phyloP scores from a whole-genome alignment of 37 sponge, comb jelly and placozoan genomes.

The Beroe ovata region DNA sequence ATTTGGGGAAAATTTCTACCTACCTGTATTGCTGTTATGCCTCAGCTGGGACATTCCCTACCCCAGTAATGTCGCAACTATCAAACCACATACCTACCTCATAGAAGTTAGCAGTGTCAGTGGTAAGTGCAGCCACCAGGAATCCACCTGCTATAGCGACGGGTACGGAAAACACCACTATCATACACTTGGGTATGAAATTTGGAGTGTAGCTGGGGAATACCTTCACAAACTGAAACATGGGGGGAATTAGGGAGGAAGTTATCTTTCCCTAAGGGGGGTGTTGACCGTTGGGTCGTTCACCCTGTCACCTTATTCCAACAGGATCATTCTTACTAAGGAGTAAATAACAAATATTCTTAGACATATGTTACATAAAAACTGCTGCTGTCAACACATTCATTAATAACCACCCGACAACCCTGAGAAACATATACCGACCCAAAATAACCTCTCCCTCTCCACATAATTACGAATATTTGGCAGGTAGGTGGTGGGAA shows the following conservation, averaged over 20 bases:
- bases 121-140: slow-evolving; percentile 44
- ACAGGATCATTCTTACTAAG: too few species aligned
- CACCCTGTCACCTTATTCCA: too few species aligned
- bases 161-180: slow-evolving; percentile 41
- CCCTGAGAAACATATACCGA: too few species aligned
- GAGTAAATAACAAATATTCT: too few species aligned
- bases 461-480: too few species aligned
- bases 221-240: slow-evolving; percentile 51
- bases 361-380: too few species aligned
- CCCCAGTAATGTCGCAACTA: background rate
- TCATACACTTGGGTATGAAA: slow-evolving; percentile 43
- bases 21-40: background rate
- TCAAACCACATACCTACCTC: slow-evolving; percentile 11
- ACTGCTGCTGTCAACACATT: too few species aligned
- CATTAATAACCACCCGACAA: too few species aligned
- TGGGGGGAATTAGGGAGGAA: background rate
- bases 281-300: too few species aligned
- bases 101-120: background rate
- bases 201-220: slow-evolving; percentile 59
- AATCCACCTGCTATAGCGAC: slow-evolving; percentile 62
- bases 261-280: too few species aligned
- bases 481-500: too few species aligned
- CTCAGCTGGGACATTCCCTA: background rate
- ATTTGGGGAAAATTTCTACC: background rate
- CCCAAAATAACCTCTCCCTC: too few species aligned